Evolutionary conservation across 2,113 vertebrate genomes (phyloP), one percentile per base, ranked within the genome.

Genomic region (Podocnemis expansa): DNA sequence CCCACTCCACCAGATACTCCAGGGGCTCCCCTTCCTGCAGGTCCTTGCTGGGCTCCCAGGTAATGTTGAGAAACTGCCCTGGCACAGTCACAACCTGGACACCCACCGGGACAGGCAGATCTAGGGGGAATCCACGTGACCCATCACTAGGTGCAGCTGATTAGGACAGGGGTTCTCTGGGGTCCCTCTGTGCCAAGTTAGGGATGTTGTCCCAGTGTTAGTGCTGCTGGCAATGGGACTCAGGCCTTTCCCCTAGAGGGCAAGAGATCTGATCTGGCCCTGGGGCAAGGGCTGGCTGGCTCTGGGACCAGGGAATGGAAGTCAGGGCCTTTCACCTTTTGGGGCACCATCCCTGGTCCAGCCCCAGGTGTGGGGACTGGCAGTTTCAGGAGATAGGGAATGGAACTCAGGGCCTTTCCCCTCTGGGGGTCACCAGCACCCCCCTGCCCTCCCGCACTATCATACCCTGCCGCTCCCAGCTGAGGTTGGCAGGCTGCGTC

Each of bases 1-100:
- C 38, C 96, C 97, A 97, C 89, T 96, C 96, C 21, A 97, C 96
- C 52, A 97, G 93, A 0, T 96, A 90, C 54, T 89, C 93, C 84
- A 13, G 22, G 0, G 63, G 80, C n/a, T 83, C 75, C 52, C 63
- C 6, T 51, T 58, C 78, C 1, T 56, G 12, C 12, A 67, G 6
- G 41, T 73, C 82, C 6, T 17, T 22, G 38, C 87, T 93, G 13
- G 8, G 90, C 6, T n/a, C 85, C 97, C 97, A 97, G 16, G 88
- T 97, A 82, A 97, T 95, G 11, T 56, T 78, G 45, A 97, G 81
- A 5, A 34, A 89, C 3, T 12, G 24, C 38, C 73, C 80, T 38
- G 55, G 51, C 2, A 38, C 2, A 5, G 67, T 63, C 24, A 11
- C 49, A 41, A 94, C 96, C 5, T 2, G 17, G 58, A 97, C 88